Conservation (phyloP, 2,888 invertebrate genomes). For the Drosophila neoperkinsi region DNA sequence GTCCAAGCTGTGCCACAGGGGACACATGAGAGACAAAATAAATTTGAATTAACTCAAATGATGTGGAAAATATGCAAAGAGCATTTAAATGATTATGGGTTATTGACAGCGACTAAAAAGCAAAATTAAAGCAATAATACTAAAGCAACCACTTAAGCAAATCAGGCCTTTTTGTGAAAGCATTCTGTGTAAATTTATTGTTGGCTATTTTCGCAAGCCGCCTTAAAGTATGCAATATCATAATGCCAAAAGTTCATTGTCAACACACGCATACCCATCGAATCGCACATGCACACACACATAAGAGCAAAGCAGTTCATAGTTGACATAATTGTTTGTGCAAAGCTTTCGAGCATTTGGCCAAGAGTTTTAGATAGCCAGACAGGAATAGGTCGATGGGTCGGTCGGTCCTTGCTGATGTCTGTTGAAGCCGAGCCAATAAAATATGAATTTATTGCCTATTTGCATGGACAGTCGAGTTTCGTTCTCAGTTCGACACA, state of each 20-base stretch:
- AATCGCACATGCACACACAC: not conserved
- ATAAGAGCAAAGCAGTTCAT: constrained; percentile 30
- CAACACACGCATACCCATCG: constrained; percentile 37
- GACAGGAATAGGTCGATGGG: constrained; percentile 18
- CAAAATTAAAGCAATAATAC: not conserved
- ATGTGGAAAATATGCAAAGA: constrained; percentile 36
- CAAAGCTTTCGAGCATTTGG: constrained; percentile 32
- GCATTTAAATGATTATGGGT: constrained; percentile 34
- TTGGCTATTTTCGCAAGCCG: constrained; percentile 39
- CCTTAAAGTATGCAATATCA: constrained; percentile 54
- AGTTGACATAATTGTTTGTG: constrained; percentile 62
- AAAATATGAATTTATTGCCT: constrained; percentile 77
- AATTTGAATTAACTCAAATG: constrained; percentile 31
- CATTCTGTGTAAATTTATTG: constrained; percentile 14
- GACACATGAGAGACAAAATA: constrained; percentile 25
- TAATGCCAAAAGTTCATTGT: constrained; percentile 65
- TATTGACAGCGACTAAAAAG: constrained; percentile 3
- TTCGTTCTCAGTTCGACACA: constrained; percentile 18
- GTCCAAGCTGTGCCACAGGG: constrained; percentile 21
- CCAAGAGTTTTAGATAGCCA: constrained; percentile 18
- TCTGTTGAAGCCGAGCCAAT: constrained; percentile 60
- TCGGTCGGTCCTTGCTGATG: constrained; percentile 33
- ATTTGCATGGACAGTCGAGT: constrained; percentile 66
- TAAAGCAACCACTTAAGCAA: constrained; percentile 11
- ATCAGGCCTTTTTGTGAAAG: constrained; percentile 7